Evolutionary conservation across 2,113 vertebrate genomes (phyloP).

Genomic region (Siniperca chuatsi): DNA sequence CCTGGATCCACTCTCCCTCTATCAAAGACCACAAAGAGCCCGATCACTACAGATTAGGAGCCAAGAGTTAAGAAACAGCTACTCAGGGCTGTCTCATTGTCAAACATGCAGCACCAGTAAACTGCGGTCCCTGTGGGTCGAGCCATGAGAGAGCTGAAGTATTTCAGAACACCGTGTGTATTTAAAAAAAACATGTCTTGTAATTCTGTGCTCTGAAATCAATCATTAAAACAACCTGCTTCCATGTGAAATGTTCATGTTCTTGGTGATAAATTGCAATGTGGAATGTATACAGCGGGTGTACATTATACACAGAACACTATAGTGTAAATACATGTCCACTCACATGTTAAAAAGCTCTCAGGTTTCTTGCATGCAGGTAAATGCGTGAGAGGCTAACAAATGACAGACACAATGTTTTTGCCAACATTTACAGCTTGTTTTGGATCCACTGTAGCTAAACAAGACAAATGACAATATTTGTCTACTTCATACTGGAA

Average conservation of each 20-base stretch:
- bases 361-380: constrained; percentile 65
- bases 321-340: constrained; percentile 76
- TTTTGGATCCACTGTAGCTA: constrained; percentile 4
- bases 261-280: constrained; percentile 64
- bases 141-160: constrained; percentile 52
- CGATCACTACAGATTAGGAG: constrained; percentile 72
- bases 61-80: constrained; percentile 74
- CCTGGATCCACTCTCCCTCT: constrained; percentile 50
- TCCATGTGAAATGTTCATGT: constrained; percentile 61
- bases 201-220: constrained; percentile 69
- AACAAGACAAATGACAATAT: constrained; percentile 36
- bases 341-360: constrained; percentile 62
- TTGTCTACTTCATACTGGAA: constrained; percentile 22
- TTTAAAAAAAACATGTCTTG: constrained; percentile 71
- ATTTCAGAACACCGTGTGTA: constrained; percentile 62
- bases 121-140: constrained; percentile 53
- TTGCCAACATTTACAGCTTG: constrained; percentile 40
- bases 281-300: constrained; percentile 74
- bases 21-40: constrained; percentile 71
- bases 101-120: constrained; percentile 55
- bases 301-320: constrained; percentile 69
- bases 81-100: constrained; percentile 52
- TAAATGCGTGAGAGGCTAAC: constrained; percentile 42
- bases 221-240: constrained; percentile 71
- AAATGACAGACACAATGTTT: constrained; percentile 27